Evolutionary conservation across 2,113 vertebrate genomes (phyloP).

Genomic region (Sorex araneus): DNA sequence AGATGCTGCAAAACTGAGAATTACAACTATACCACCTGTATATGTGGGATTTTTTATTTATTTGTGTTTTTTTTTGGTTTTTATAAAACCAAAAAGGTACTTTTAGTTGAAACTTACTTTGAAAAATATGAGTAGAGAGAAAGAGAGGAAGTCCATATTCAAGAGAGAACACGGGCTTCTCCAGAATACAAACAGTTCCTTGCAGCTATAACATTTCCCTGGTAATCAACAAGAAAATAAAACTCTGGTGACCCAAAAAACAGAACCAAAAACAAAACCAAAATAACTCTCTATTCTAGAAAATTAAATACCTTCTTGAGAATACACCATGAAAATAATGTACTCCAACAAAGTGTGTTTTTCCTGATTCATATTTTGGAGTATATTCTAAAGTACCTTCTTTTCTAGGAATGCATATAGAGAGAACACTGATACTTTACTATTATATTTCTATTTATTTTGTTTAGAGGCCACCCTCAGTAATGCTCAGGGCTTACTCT

Average conservation of each 20-base stretch:
- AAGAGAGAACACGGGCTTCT: too few species aligned
- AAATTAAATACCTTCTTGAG: conserved; percentile 16
- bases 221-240: background rate
- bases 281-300: background rate
- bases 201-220: conserved; percentile 67
- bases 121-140: too few species aligned
- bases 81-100: too few species aligned
- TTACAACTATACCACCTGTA: conserved; percentile 72
- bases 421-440: background rate
- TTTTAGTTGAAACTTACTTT: too few species aligned
- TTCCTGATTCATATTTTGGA: background rate
- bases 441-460: background rate
- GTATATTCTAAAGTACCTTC: background rate
- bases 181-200: background rate
- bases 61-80: too few species aligned
- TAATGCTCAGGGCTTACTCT: too few species aligned
- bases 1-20: background rate
- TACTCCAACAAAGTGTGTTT: conserved; percentile 23
- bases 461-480: too few species aligned
- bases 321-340: background rate
- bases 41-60: background rate
- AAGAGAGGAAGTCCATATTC: too few species aligned
- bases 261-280: too few species aligned
- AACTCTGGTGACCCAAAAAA: too few species aligned
- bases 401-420: background rate